Percentiles rank a stretch among this genome's conserved stretches.
phyloP scores from a whole-genome alignment of 2,797 vertebrate species.

The Melanotaenia nigrans region DNA sequence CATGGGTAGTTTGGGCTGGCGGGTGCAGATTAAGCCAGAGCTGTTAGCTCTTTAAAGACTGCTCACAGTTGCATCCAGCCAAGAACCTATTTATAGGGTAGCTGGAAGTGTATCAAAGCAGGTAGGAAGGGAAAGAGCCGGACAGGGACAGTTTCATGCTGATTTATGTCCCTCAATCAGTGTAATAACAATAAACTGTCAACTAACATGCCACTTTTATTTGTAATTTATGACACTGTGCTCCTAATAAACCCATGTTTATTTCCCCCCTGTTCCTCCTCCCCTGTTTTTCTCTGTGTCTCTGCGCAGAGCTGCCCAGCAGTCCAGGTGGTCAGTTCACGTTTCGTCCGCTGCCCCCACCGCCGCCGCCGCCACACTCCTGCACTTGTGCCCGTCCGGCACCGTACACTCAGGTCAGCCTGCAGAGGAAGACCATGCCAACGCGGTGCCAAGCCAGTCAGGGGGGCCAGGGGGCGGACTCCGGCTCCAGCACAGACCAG shows the following conservation, averaged over 20 bases:
- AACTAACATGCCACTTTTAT: constrained; percentile 69
- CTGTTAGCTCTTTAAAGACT: constrained; percentile 80
- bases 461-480: constrained; percentile 83
- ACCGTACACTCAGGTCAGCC: constrained; percentile 88
- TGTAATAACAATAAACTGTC: constrained; percentile 79
- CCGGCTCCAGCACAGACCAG: constrained; percentile 74
- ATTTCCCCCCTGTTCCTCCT: constrained; percentile 53
- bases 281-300: constrained; percentile 29
- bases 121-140: constrained; percentile 63
- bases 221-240: constrained; percentile 72
- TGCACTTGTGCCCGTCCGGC: constrained; percentile 92
- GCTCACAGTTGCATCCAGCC: constrained; percentile 67
- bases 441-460: constrained; percentile 91
- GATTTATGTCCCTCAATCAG: constrained; percentile 81
- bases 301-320: constrained; percentile 86
- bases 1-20: constrained; percentile 79
- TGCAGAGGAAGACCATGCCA: constrained; percentile 94
- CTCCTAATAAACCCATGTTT: constrained; percentile 75
- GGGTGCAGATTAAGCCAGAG: constrained; percentile 78
- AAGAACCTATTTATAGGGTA: constrained; percentile 74
- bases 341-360: constrained; percentile 92
- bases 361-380: constrained; percentile 90
- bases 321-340: constrained; percentile 94
- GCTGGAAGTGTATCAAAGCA: constrained; percentile 74
- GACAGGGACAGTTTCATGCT: constrained; percentile 60